These are phyloP conservation scores for Raja brachyura DNA, from an alignment of 2,113 vertebrate genomes.

Conservation along the genomic window DNA sequence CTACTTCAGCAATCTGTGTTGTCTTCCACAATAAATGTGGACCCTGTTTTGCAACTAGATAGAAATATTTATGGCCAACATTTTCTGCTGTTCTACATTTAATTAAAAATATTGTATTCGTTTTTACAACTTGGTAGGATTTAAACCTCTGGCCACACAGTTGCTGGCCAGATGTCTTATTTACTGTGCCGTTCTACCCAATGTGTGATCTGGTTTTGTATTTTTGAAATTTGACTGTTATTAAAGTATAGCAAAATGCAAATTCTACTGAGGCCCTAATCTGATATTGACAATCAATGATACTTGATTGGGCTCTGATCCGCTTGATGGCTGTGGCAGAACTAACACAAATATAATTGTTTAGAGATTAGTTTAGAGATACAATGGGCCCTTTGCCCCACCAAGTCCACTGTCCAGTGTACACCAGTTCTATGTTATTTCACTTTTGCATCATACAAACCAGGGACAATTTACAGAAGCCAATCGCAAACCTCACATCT, in stretches of 20 bases:
- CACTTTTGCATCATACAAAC: too few relatives aligned
- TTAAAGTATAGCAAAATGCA: not conserved
- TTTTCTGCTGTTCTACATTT: not conserved
- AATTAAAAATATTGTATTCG: not conserved
- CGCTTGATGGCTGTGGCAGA: not conserved
- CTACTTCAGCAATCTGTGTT: too few relatives aligned
- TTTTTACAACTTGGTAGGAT: not conserved
- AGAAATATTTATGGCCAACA: not conserved
- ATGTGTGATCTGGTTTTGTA: not conserved
- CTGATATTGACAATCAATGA: not conserved
- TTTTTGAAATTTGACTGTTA: not conserved
- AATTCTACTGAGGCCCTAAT: not conserved
- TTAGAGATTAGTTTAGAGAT: too few relatives aligned
- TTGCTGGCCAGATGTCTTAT: not conserved
- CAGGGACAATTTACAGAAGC: too few relatives aligned
- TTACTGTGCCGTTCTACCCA: not conserved
- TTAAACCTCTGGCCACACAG: not conserved
- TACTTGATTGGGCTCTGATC: not conserved
- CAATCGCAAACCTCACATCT: too few relatives aligned
- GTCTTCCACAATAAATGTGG: not conserved
- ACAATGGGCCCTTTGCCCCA: too few relatives aligned
- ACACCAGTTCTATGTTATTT: too few relatives aligned
- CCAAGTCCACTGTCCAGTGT: too few relatives aligned
- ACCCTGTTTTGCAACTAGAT: not conserved
- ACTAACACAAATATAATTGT: not conserved